Percentiles rank a stretch among this genome's conserved stretches.
Evolutionary conservation across 2,797 vertebrate species (phyloP).

Genomic region (Alcedo quadribrachys): DNA sequence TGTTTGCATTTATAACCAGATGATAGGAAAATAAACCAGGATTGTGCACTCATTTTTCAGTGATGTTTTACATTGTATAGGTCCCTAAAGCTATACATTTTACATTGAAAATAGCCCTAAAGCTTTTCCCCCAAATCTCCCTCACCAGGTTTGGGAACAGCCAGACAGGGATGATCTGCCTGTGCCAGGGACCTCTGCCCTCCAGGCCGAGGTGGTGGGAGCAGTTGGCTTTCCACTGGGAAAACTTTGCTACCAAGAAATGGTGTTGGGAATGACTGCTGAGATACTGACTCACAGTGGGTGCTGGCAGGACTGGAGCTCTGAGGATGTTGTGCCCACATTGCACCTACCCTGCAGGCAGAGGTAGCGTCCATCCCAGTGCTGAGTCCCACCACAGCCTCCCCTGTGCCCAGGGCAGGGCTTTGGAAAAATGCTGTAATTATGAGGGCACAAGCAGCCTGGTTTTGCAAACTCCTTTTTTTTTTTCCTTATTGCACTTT

Average conservation of each 20-base stretch:
- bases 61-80: neutral
- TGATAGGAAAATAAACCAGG: neutral
- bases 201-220: rapidly evolving
- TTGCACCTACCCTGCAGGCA: neutral
- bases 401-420: neutral
- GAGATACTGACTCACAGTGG: rapidly evolving
- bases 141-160: neutral
- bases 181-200: neutral
- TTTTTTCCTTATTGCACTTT: neutral
- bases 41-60: neutral
- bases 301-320: neutral
- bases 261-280: neutral
- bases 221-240: neutral
- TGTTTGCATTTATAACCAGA: neutral
- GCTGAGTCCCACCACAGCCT: neutral
- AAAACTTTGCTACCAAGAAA: neutral
- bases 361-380: rapidly evolving
- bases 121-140: neutral
- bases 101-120: neutral
- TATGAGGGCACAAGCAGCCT: neutral
- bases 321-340: neutral
- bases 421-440: rapidly evolving
- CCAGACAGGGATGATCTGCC: neutral
- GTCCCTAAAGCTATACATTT: too few species aligned
- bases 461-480: neutral